Percentiles rank a stretch among this genome's conserved stretches.
Evolutionary conservation across 2,113 vertebrate species (phyloP).

Genomic region (Actenoides hombroni): DNA sequence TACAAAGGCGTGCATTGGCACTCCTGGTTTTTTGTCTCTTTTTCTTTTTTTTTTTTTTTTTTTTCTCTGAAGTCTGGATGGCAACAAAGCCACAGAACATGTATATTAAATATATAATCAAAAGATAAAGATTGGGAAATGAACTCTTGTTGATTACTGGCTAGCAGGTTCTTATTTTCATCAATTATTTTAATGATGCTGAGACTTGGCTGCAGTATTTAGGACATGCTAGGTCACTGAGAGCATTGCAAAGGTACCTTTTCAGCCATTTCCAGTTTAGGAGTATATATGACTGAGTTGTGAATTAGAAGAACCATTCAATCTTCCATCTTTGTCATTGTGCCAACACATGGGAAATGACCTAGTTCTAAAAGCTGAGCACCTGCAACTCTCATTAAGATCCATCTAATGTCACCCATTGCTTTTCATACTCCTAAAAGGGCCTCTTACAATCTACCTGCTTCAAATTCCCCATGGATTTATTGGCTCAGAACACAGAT

Average conservation of each 20-base stretch:
- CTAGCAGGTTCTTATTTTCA: slow-evolving; percentile 14
- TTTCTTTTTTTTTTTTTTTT: not conserved
- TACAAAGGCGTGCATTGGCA: not conserved
- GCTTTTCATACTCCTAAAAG: slow-evolving; percentile 30
- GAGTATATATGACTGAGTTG: not conserved
- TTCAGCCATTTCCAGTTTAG: not conserved
- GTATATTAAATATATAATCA: not conserved
- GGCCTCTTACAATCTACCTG: slow-evolving; percentile 54
- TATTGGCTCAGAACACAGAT: slow-evolving; percentile 52
- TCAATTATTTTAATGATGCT: not conserved
- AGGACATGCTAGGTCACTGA: not conserved
- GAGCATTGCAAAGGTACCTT: not conserved
- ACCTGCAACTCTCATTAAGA: slow-evolving; percentile 54
- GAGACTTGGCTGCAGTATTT: not conserved
- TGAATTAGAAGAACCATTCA: slow-evolving; percentile 48
- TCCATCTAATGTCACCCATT: not conserved
- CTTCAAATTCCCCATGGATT: slow-evolving; percentile 51
- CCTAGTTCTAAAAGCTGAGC: slow-evolving; percentile 29
- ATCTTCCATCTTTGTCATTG: slow-evolving; percentile 39
- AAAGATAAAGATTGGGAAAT: not conserved
- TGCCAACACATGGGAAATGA: slow-evolving; percentile 50
- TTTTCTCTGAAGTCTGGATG: not conserved
- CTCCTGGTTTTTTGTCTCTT: not conserved
- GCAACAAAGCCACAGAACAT: not conserved
- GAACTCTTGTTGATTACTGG: not conserved